These are phyloP conservation scores for Chrysotoxum bicinctum DNA, from an alignment of 2,888 invertebrate species.

Conservation along the genomic window DNA sequence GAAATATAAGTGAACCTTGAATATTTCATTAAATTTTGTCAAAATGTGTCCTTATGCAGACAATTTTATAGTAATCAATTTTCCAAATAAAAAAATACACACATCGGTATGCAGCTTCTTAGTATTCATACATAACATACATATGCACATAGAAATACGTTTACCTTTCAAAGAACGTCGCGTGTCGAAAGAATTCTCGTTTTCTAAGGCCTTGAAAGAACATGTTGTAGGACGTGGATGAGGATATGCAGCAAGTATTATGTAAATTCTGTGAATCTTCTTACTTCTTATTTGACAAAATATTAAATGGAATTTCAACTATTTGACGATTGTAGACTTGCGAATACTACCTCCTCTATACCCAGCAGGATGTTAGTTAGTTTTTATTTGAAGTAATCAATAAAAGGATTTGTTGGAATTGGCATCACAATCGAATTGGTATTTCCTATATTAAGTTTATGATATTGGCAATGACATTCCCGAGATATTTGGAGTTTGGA, in stretches of 20 bases:
- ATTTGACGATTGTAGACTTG: not conserved
- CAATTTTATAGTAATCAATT: conserved; percentile 20
- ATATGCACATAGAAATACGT: not conserved
- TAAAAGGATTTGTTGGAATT: not conserved
- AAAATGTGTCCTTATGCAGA: conserved; percentile 14
- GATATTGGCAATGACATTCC: not conserved
- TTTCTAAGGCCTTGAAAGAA: not conserved
- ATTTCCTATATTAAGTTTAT: not conserved
- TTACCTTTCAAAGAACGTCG: not conserved
- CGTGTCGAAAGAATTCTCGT: not conserved
- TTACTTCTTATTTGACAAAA: not conserved
- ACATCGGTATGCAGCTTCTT: not conserved
- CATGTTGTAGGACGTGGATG: not conserved
- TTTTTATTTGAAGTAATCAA: conserved; percentile 13
- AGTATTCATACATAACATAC: not conserved
- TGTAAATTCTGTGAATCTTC: not conserved
- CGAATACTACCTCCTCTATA: not conserved
- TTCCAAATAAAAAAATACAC: not conserved
- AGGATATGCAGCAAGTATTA: not conserved
- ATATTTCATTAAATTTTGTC: conserved; percentile 16
- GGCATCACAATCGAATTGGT: not conserved
- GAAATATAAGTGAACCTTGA: not conserved
- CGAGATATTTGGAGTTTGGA: not conserved
- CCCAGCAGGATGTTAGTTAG: not conserved
- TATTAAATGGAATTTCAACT: conserved; percentile 4